Percentiles rank a stretch among this genome's conserved stretches.
These are phyloP conservation scores for Ridgeia piscesae DNA, from an alignment of 1,140 invertebrate species.

Conservation along the genomic window DNA sequence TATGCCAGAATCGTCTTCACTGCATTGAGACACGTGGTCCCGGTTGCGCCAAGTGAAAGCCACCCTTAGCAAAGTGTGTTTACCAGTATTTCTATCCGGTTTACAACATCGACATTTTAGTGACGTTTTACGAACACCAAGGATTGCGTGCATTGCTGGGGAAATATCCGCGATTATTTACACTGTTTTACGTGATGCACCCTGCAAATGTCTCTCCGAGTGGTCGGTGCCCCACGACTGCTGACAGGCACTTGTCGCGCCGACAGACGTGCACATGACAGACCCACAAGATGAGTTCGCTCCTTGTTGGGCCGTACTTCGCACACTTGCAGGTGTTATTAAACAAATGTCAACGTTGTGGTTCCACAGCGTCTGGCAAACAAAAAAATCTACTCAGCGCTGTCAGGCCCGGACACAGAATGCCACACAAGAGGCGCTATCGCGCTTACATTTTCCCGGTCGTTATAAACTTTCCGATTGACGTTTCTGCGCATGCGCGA, in stretches of 20 bases:
- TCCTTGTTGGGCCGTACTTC: background rate
- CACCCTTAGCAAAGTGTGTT: background rate
- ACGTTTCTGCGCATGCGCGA: too few relatives aligned
- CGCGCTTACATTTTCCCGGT: too few relatives aligned
- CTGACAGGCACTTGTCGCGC: background rate
- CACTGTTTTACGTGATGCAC: background rate
- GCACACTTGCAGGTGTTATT: background rate
- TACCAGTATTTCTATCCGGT: background rate
- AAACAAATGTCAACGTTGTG: background rate
- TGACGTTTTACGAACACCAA: background rate
- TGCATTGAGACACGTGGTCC: too few relatives aligned
- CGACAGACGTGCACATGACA: background rate
- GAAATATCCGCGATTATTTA: background rate
- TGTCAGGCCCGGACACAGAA: background rate
- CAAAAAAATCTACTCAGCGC: background rate
- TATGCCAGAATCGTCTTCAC: too few relatives aligned
- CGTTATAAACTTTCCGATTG: too few relatives aligned
- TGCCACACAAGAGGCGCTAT: background rate
- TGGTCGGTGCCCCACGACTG: background rate
- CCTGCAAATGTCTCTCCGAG: background rate
- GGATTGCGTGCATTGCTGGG: background rate
- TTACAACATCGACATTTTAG: background rate
- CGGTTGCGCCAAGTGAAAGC: background rate
- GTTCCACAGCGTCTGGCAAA: background rate
- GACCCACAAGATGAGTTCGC: background rate